A percentile compares a stretch with the other conserved stretches of the same genome.
Evolutionary conservation across 2,797 vertebrate species (phyloP).

Genomic region (Allobates femoralis): DNA sequence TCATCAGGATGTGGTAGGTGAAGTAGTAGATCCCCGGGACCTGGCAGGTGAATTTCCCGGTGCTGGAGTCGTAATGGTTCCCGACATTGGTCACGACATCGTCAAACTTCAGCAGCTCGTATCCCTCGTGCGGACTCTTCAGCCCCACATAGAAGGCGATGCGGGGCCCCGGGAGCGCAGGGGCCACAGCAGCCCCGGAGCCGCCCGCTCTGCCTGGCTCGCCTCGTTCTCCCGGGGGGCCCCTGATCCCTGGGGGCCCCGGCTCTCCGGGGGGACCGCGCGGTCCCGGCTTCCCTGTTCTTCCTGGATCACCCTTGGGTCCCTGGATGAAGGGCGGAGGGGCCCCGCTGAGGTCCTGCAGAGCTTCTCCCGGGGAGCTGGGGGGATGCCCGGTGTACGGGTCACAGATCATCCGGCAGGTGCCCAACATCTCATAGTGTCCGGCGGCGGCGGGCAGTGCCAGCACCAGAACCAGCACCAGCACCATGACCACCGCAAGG

Average conservation of each 20-base stretch:
- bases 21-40: conserved; percentile 95
- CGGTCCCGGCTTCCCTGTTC: conserved; percentile 86
- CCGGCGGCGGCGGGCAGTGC: conserved; percentile 80
- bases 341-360: conserved; percentile 84
- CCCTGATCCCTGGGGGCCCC: conserved; percentile 87
- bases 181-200: conserved; percentile 75
- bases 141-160: conserved; percentile 95
- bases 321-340: conserved; percentile 86
- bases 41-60: conserved; percentile 94
- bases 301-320: conserved; percentile 85
- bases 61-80: conserved; percentile 87
- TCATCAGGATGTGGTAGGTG: conserved; percentile 94
- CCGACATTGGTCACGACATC: conserved; percentile 96
- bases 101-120: conserved; percentile 94
- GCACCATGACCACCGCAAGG: conserved; percentile 78
- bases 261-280: conserved; percentile 86
- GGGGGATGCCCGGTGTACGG: conserved; percentile 79
- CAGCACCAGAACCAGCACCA: conserved; percentile 84
- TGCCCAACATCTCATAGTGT: conserved; percentile 96
- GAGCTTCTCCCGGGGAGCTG: conserved; percentile 80
- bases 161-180: conserved; percentile 76
- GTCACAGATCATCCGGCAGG: conserved; percentile 95
- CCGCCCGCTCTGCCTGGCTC: conserved; percentile 73
- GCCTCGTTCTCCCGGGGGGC: conserved; percentile 82
- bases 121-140: conserved; percentile 94